Conservation (phyloP, 2,888 invertebrate genomes). For the Nemurella pictetii region DNA sequence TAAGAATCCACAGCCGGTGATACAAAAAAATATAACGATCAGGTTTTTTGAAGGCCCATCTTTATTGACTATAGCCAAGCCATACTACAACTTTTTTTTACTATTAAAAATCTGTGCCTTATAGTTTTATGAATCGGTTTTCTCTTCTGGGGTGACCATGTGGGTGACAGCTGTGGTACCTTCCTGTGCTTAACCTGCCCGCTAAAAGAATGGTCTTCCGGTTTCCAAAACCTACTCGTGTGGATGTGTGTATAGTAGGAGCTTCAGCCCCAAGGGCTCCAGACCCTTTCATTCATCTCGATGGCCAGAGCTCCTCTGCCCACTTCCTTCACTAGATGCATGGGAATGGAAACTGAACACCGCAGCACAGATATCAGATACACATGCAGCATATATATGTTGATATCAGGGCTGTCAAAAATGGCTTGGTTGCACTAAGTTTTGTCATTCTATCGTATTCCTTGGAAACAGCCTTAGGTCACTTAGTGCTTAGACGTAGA, state of each 20-base stretch:
- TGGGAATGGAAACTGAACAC: constrained; percentile 24
- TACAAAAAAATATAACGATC: not conserved
- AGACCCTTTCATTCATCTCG: constrained; percentile 33
- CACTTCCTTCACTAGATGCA: constrained; percentile 28
- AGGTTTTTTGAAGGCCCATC: not conserved
- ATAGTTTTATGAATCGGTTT: constrained; percentile 16
- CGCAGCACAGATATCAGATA: not conserved
- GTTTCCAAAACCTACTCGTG: not conserved
- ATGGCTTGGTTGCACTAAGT: not conserved
- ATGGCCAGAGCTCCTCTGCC: not conserved
- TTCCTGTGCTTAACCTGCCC: constrained; percentile 25
- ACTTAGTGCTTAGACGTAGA: too few species aligned
- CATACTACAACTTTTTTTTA: not conserved
- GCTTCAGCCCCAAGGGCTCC: not conserved
- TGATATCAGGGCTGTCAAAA: constrained; percentile 4
- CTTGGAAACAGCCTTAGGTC: too few species aligned
- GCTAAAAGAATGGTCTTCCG: constrained; percentile 27
- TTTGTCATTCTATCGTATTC: too few species aligned
- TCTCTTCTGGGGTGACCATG: not conserved
- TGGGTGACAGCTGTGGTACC: constrained; percentile 21
- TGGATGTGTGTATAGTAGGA: not conserved
- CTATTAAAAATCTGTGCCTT: not conserved
- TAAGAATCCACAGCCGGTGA: not conserved
- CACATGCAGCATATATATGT: constrained; percentile 1
- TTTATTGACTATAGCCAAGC: not conserved